Evolutionary conservation across 2,888 invertebrate species (phyloP).

Genomic region (Monopis laevigella): DNA sequence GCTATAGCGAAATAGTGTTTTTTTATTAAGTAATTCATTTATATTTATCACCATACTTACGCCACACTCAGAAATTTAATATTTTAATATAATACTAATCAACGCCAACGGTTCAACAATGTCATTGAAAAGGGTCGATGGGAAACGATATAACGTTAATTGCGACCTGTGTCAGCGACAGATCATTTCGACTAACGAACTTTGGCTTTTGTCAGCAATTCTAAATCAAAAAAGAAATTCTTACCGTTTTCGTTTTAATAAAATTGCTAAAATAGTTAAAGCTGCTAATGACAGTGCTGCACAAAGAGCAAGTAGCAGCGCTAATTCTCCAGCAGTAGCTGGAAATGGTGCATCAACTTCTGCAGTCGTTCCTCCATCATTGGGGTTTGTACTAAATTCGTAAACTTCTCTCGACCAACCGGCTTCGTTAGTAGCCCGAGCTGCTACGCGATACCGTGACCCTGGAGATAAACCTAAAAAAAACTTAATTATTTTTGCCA

Average conservation of each 20-base stretch:
- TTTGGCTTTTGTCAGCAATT: not conserved
- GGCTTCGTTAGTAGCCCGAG: slow-evolving; percentile 70
- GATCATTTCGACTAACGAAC: slow-evolving; percentile 32
- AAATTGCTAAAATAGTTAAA: slow-evolving; percentile 66
- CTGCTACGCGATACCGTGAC: slow-evolving; percentile 69
- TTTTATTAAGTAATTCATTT: too few species aligned
- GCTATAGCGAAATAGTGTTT: too few species aligned
- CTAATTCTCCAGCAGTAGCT: slow-evolving; percentile 53
- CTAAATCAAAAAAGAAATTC: slow-evolving; percentile 12
- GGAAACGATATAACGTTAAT: slow-evolving; percentile 22
- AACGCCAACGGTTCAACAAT: too few species aligned
- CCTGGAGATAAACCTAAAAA: slow-evolving; percentile 56
- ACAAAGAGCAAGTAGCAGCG: slow-evolving; percentile 57
- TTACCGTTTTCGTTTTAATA: slow-evolving; percentile 61
- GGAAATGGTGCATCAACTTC: slow-evolving; percentile 58
- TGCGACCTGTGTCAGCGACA: slow-evolving; percentile 40
- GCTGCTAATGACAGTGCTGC: slow-evolving; percentile 67
- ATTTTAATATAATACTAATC: too few species aligned
- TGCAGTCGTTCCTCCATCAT: slow-evolving; percentile 61
- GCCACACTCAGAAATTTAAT: too few species aligned
- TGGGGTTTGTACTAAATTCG: slow-evolving; percentile 65
- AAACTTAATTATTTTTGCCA: too few species aligned
- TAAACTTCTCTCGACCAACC: slow-evolving; percentile 69
- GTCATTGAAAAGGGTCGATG: slow-evolving; percentile 32
- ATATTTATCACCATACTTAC: too few species aligned